Base-by-base conservation (phyloP, 2,888 invertebrate genomes). In the Drosophila bunnanda region DNA sequence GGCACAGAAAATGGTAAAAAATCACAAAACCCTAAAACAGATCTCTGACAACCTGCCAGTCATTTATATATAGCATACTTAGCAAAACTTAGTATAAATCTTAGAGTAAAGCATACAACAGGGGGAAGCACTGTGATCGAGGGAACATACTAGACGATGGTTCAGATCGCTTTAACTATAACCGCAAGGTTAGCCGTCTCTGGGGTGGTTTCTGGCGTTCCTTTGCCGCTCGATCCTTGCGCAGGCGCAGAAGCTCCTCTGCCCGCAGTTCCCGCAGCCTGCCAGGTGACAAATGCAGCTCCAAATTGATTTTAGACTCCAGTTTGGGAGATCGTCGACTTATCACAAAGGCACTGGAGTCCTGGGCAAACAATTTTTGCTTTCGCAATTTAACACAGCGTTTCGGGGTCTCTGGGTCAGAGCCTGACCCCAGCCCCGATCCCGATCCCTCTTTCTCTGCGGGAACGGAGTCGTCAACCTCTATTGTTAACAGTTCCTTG, bases 71-170 rank as follows among this genome's bases (percentile, higher is more conserved):
- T 73, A 59, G 81, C 79, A 81, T 84, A 84, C 79, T 84, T 82
- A 41, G 22, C 53, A 28, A 17, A 39, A 41, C 64, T 62, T 61
- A 52, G 41, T 44, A 38, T 55, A 41, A 32, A 30, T 25, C 17
- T 39, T 60, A 59, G 48, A 30, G 64, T 72, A 77, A 62, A 68
- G 82, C 67, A 79, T 78, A 84, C 56, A 53, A 32, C 48, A 57
- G 52, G 82, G 82, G 82, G 82, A 85, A 82, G 82, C 85, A 74
- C 80, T 75, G 58, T 17, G 48, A 55, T 39, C 30, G 41, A 41
- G 43, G 10, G n/a, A 36, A 25, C 54, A 56, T 32, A 39, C 20
- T 60, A 53, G 20, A 4, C 55, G 13, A 7, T 50, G 59, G 53
- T 60, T 64, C 58, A 3, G 65, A 76, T 60, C 20, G 53, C 10